Evolutionary conservation across 2,888 invertebrate species (phyloP).

Genomic region (Eretmocerus hayati): DNA sequence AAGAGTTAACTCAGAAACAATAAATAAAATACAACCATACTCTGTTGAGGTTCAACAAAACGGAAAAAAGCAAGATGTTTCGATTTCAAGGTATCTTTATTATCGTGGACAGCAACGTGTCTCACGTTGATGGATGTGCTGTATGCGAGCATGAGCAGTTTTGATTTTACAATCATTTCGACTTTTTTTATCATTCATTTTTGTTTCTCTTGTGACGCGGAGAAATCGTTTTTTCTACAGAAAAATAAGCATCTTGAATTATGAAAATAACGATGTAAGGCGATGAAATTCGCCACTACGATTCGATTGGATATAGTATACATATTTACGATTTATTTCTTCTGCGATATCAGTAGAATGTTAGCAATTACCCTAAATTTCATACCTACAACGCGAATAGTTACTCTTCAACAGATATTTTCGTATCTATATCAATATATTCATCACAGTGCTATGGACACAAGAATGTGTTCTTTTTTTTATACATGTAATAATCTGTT

Average conservation of each 20-base stretch:
- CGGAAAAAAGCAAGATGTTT: no score
- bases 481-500: constrained; percentile 39
- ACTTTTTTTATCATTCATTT: constrained; percentile 12
- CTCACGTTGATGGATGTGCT: constrained; percentile 6
- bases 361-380: constrained; percentile 37
- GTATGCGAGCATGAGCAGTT: constrained; percentile 16
- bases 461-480: constrained; percentile 44
- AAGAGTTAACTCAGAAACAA: constrained; percentile 16
- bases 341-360: constrained; percentile 38
- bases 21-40: constrained; percentile 4
- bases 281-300: constrained; percentile 25
- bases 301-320: constrained; percentile 24
- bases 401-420: constrained; percentile 29
- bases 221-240: constrained; percentile 23
- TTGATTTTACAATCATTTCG: constrained; percentile 16
- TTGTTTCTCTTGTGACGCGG: constrained; percentile 17
- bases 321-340: constrained; percentile 33
- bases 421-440: constrained; percentile 36
- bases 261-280: constrained; percentile 23
- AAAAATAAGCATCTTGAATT: constrained; percentile 27
- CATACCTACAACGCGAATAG: constrained; percentile 40
- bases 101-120: constrained; percentile 17
- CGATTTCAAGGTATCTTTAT: constrained; percentile 23
- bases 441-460: constrained; percentile 49
- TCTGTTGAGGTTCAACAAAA: constrained; percentile 16